Evolutionary conservation across 2,888 invertebrate species (phyloP), one percentile per base, ranked within the genome.

Genomic region (Colletes collaris): DNA sequence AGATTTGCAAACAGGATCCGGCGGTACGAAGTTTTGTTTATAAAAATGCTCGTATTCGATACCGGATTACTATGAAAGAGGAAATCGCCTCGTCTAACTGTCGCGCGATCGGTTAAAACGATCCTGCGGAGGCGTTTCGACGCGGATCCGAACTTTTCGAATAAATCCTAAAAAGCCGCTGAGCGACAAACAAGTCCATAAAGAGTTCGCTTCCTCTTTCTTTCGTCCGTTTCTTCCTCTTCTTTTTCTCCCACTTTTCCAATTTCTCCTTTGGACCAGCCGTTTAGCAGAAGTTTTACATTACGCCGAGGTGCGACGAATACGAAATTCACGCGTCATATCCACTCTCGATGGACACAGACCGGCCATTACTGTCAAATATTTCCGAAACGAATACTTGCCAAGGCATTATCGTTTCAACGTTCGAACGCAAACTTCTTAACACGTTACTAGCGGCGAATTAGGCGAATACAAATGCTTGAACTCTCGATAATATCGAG

Each of bases 171-270:
- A 88, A 88, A 89, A 89, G 84, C 78, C 74, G 63, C 71, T 78
- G 79, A 86, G 86, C 87, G 87, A 90, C 90, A 90, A 90, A 90
- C 90, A 90, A 90, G 90, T 85, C 90, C 88, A 90, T 90, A 90
- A 90, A 90, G 90, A 88, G 83, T 84, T 76, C 69, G 76, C 73
- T 64, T 72, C 76, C 79, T 81, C 70, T 67, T 74, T 60, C 77
- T 77, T 68, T 62, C 58, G 69, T 71, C 53, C 71, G 16, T 62
- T 52, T 50, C 53, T 73, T 63, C 40, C 40, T 62, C 71, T 27
- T 52, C 35, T 50, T 62, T 44, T 63, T 66, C 70, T 56, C 3
- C 19, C 35, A 19, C 44, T 70, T 60, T 60, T 65, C 40, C 44
- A 65, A 60, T 58, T 81, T 69, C 69, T 69, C 55, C 74, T 58